Base-by-base conservation (phyloP, 2,888 invertebrate genomes). In the Hyppa rectilinea region DNA sequence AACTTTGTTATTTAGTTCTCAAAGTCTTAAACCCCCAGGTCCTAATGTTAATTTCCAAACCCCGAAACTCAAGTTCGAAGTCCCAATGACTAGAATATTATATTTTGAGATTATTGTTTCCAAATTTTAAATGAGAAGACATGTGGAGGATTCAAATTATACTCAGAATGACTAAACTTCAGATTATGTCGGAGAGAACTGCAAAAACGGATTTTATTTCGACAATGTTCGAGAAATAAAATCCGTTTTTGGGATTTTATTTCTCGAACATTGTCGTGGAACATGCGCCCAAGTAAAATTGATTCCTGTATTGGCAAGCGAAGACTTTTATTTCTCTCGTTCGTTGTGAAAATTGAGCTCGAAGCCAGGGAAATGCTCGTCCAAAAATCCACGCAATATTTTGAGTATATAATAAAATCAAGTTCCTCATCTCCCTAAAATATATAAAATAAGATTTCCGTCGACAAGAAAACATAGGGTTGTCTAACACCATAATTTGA, bases 1-100 rank as follows among this genome's bases (percentile, higher is more conserved):
- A 78, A 81, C 81, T 78, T 67, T 29, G 61, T 80, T 52, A 77
- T 56, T 70, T 49, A 81, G 81, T 74, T 81, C n/a, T 23, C 64
- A 73, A 81, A 80, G 66, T 68, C 81, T 65, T 60, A 60, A 55
- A 56, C 72, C 71, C 60, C 58, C 52, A 26, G 62, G 77, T 71
- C 53, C 43, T 70, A 67, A 80, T 72, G 56, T 67, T 53, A 77
- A 77, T 80, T 70, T 60, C 50, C 20, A 70, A 81, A 78, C 68
- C 73, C 36, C 47, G 1, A 38, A 53, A 36, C 31, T 31, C 45
- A 45, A 81, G 45, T 78, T 68, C 2, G 29, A 50, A 77, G 29
- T 40, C 64, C 9, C 31, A 47, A 60, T 34, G 29, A 12, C 43
- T 49, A 47, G 29, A 66, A 75, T 64, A 55, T 75, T 47, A 75